Evolutionary conservation across 2,888 invertebrate species (phyloP).

Genomic region (Acrobasis consociella): DNA sequence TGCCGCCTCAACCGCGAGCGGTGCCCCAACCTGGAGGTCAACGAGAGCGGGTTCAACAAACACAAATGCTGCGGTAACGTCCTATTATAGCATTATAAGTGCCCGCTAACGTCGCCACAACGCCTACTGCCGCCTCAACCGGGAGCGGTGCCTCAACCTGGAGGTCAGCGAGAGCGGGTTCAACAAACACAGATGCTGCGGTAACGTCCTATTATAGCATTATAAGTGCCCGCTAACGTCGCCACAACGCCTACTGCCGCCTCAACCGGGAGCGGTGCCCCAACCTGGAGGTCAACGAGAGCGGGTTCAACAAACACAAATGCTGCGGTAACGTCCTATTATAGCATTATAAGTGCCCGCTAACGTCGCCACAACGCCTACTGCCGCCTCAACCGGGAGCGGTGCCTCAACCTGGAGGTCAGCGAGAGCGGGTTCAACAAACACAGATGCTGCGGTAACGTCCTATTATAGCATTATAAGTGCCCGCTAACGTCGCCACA

Average conservation of each 20-base stretch:
- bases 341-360: too few species aligned
- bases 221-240: too few species aligned
- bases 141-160: background rate
- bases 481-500: slow-evolving; percentile 36
- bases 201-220: slow-evolving; percentile 18
- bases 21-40: background rate
- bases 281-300: slow-evolving; percentile 7
- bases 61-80: background rate
- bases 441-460: slow-evolving; percentile 48
- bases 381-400: slow-evolving; percentile 40
- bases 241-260: slow-evolving; percentile 52
- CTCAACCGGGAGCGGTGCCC: slow-evolving; percentile 47
- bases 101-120: slow-evolving; percentile 4
- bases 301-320: slow-evolving; percentile 35
- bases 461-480: slow-evolving; percentile 1
- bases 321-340: slow-evolving; percentile 49
- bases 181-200: slow-evolving; percentile 21
- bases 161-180: background rate
- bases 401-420: slow-evolving; percentile 41
- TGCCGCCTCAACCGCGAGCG: background rate
- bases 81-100: slow-evolving; percentile 1
- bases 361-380: slow-evolving; percentile 46
- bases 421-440: slow-evolving; percentile 36
- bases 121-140: background rate
- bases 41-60: background rate